A percentile compares a stretch with the other conserved stretches of the same genome.
phyloP scores from a whole-genome alignment of 1,140 invertebrate genomes.

The Drosophila setifemur region DNA sequence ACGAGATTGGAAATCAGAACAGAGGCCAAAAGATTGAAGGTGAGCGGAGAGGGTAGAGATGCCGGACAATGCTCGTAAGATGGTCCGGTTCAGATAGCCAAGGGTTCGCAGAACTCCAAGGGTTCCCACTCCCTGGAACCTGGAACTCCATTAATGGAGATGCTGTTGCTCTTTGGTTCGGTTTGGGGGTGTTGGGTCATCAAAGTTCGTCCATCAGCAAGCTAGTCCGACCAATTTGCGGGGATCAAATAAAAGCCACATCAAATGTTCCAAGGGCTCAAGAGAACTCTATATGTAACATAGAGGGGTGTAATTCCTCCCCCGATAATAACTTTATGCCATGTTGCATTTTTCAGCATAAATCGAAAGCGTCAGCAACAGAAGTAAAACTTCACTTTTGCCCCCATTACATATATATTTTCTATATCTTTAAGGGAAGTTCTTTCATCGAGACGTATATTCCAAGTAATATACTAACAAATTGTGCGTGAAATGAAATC shows the following conservation, averaged over 20 bases:
- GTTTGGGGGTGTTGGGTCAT: slow-evolving; percentile 51
- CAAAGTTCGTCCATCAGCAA: slow-evolving; percentile 40
- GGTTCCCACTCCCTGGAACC: slow-evolving; percentile 12
- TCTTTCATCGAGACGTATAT: slow-evolving; percentile 12
- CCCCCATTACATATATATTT: background rate
- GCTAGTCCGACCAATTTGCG: slow-evolving; percentile 71
- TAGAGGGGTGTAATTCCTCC: slow-evolving; percentile 1
- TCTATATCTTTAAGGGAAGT: background rate
- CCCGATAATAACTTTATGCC: slow-evolving; percentile 52
- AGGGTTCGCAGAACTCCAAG: too few relatives aligned
- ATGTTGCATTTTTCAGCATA: slow-evolving; percentile 68
- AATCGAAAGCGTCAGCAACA: slow-evolving; percentile 66
- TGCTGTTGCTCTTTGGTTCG: slow-evolving; percentile 32
- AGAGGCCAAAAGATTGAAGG: slow-evolving; percentile 41
- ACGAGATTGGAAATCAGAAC: slow-evolving; percentile 75
- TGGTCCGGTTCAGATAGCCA: slow-evolving; percentile 38
- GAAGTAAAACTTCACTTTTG: slow-evolving; percentile 44
- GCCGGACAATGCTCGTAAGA: slow-evolving; percentile 44
- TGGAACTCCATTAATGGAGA: slow-evolving; percentile 57
- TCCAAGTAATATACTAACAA: slow-evolving; percentile 54
- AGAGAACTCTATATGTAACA: background rate
- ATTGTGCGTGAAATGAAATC: slow-evolving; percentile 58
- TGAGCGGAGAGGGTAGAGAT: slow-evolving; percentile 13
- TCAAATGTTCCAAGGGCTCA: slow-evolving; percentile 26
- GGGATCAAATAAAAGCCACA: slow-evolving; percentile 69